Base-by-base conservation (phyloP, 2,797 vertebrate species). In the Acomys russatus region DNA sequence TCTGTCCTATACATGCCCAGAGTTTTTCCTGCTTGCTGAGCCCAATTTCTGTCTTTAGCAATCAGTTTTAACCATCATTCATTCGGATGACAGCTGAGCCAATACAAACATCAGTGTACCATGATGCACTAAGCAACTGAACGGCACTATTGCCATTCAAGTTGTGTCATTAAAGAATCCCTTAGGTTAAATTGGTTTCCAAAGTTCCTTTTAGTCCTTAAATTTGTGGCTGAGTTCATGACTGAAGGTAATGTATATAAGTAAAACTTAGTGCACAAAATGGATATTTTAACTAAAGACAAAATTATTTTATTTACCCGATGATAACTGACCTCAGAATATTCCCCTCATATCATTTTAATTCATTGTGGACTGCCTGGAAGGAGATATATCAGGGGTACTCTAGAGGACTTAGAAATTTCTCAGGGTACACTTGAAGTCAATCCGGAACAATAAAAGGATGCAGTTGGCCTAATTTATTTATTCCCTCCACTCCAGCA, bases 81-180 rank as follows among this genome's bases (percentile, higher is more conserved):
- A 76, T 33, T 9, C 73, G 76, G 12, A 15, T 49, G 25, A 6
- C 44, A 15, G 89, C n/a, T 11, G 15, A 76, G 28, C 38, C 28
- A 54, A 89, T 86, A 95, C 23, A 30, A 92, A 90, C 77, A 23
- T 35, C 7, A 28, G 4, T 23, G 38, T 51, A 38, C 12, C 38
- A 0, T 78, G 23, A 44, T 79, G 51, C 25, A 90, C 9, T 15
- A 1, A 18, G 8, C 18, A 4, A 44, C 14, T 56, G 44, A 44
- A 44, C 4, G 44, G 44, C 54, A 44, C 9, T 56, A 68, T 15
- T 88, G 28, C 71, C 33, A 83, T 79, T 92, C 73, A 78, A 94
- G 92, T 85, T 85, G 28, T 51, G 38, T 17, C 38, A n/a, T 91
- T 91, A 95, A 94, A n/a, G n/a, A 90, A 63, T 82, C 1, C n/a